Conservation (phyloP, 2,888 invertebrate species). For the Cheilosia urbana region DNA sequence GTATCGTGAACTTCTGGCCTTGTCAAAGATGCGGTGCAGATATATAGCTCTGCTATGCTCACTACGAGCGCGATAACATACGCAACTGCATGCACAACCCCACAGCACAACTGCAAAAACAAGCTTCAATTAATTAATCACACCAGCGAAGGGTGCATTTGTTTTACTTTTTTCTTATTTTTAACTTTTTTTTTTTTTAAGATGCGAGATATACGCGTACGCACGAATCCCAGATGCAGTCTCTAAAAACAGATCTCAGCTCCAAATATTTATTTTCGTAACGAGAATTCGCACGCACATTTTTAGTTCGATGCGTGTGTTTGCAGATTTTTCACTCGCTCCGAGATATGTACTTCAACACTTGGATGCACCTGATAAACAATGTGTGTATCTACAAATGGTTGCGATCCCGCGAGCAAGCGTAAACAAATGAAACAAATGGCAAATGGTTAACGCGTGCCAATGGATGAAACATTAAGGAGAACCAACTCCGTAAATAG, state of each 20-base stretch:
- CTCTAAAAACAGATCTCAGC: slow-evolving; percentile 21
- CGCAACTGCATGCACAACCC: background rate
- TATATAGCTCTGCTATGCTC: background rate
- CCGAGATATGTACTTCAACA: slow-evolving; percentile 51
- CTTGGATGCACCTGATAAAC: slow-evolving; percentile 66
- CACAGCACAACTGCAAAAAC: slow-evolving; percentile 11
- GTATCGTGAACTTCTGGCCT: slow-evolving; percentile 37
- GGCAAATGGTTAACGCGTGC: slow-evolving; percentile 51
- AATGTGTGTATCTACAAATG: slow-evolving; percentile 6
- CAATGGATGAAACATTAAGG: slow-evolving; percentile 33
- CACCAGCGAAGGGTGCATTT: slow-evolving; percentile 28
- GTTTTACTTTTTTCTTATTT: background rate
- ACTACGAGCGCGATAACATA: too few relatives aligned
- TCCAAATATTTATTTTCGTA: slow-evolving; percentile 67
- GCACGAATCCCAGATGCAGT: slow-evolving; percentile 58
- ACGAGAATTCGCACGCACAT: slow-evolving; percentile 52
- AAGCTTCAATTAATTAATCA: slow-evolving; percentile 58
- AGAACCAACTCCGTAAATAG: slow-evolving; percentile 39
- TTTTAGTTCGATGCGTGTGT: slow-evolving; percentile 24
- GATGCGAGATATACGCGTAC: slow-evolving; percentile 4
- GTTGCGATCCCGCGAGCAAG: background rate
- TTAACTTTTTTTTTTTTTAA: background rate
- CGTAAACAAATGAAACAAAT: slow-evolving; percentile 39
- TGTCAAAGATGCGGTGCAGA: slow-evolving; percentile 19
- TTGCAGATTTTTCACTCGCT: slow-evolving; percentile 6